A percentile compares a stretch with the other conserved stretches of the same genome.
Evolutionary conservation across 1,140 invertebrate species (phyloP).

Genomic region (Drosophila leontia): DNA sequence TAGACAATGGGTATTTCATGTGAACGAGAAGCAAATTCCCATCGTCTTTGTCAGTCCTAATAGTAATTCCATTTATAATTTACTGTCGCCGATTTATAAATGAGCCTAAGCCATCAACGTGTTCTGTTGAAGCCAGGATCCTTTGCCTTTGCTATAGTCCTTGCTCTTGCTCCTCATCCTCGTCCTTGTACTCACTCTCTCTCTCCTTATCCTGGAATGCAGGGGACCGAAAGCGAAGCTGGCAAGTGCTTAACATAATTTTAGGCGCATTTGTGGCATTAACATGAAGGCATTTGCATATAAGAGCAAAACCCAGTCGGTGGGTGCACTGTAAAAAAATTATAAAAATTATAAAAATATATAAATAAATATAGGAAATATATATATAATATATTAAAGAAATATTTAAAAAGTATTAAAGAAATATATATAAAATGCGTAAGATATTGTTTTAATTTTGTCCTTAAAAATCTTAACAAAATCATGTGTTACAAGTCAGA

Average conservation of each 20-base stretch:
- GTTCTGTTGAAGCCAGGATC: conserved; percentile 20
- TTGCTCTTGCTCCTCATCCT: not conserved
- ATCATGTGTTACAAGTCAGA: not conserved
- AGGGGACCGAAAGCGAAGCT: conserved; percentile 14
- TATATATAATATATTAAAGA: too few species aligned
- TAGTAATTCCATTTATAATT: conserved; percentile 80
- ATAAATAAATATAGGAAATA: too few species aligned
- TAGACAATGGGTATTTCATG: too few species aligned
- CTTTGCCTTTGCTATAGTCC: conserved; percentile 19
- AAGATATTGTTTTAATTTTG: not conserved
- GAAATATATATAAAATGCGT: too few species aligned
- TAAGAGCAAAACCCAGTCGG: conserved; percentile 10
- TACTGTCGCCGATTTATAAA: conserved; percentile 79
- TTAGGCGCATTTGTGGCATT: conserved; percentile 70
- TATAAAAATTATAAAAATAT: too few species aligned
- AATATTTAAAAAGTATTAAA: too few species aligned
- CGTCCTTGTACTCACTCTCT: not conserved
- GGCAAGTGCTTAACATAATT: conserved; percentile 70
- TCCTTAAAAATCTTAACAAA: not conserved
- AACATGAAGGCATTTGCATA: conserved; percentile 40
- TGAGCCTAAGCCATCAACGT: conserved; percentile 72
- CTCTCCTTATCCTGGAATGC: not conserved
- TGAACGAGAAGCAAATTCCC: not conserved
- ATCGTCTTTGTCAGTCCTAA: conserved; percentile 14
- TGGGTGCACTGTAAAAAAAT: conserved; percentile 24